Conservation (phyloP, 2,797 vertebrate species). For the Halcyon smyrnensis region DNA sequence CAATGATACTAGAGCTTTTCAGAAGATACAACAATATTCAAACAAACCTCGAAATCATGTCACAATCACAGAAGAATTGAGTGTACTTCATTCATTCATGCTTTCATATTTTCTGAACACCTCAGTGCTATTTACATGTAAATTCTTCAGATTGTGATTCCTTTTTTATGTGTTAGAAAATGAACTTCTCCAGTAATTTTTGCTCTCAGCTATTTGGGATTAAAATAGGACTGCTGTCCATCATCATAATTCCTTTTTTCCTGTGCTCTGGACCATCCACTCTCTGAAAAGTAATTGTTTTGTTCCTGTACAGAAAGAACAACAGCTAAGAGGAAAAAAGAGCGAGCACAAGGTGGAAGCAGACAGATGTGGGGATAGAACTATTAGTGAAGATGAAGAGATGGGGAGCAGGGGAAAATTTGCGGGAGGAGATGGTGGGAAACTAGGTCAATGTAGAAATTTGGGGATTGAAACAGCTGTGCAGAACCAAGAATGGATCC, state of each 20-base stretch:
- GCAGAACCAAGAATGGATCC: not conserved
- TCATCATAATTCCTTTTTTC: not conserved
- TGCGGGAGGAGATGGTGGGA: not conserved
- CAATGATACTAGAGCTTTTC: not conserved
- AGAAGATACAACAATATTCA: not conserved
- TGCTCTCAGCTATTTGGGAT: not conserved
- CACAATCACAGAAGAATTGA: not conserved
- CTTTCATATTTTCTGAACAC: not conserved
- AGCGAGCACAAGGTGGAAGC: not conserved
- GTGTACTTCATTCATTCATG: not conserved
- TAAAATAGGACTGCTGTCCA: not conserved
- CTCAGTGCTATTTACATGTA: not conserved
- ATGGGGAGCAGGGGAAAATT: not conserved
- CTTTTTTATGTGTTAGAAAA: not conserved
- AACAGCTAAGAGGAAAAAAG: not conserved
- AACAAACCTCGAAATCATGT: not conserved
- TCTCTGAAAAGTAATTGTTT: not conserved
- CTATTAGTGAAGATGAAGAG: not conserved
- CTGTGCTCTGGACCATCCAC: not conserved
- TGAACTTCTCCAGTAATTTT: not conserved
- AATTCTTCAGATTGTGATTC: not conserved
- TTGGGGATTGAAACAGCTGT: not conserved
- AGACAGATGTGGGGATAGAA: not conserved
- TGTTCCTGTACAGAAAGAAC: not conserved
- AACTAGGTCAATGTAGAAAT: not conserved